Conservation (phyloP, 2,797 vertebrate species). For the Sphaeramia orbicularis region DNA sequence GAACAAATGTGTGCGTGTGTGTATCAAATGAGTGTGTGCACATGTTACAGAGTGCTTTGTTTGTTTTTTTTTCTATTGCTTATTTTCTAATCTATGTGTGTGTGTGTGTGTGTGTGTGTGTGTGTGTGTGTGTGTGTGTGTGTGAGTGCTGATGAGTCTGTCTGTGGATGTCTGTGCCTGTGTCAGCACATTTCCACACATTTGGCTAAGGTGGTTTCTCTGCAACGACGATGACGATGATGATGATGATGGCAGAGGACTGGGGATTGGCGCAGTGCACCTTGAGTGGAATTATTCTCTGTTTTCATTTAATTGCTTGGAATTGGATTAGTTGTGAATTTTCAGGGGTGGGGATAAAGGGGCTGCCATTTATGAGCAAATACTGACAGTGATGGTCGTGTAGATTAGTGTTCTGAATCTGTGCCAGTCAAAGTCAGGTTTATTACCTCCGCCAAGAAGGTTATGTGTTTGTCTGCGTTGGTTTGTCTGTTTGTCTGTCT, state of each 20-base stretch:
- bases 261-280: conserved; percentile 46
- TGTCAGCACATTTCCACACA: conserved; percentile 56
- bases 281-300: conserved; percentile 64
- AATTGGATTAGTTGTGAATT: conserved; percentile 67
- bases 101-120: neutral
- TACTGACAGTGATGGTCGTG: conserved; percentile 23
- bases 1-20: conserved; percentile 57
- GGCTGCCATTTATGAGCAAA: conserved; percentile 12
- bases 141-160: conserved; percentile 31
- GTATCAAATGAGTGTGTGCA: conserved; percentile 43
- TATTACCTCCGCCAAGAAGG: too few relatives aligned
- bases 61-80: conserved; percentile 52
- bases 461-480: too few relatives aligned
- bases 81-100: conserved; percentile 50
- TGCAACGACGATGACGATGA: conserved; percentile 39
- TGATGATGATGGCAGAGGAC: conserved; percentile 41
- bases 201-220: conserved; percentile 56
- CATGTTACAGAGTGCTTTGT: conserved; percentile 60
- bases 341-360: neutral
- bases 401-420: conserved; percentile 34
- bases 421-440: neutral
- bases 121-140: neutral
- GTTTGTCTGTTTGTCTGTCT: too few relatives aligned
- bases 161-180: conserved; percentile 26
- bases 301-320: conserved; percentile 67